Evolutionary conservation across 2,113 vertebrate species (phyloP), one percentile per base, ranked within the genome.

Genomic region (Alectura lathami): DNA sequence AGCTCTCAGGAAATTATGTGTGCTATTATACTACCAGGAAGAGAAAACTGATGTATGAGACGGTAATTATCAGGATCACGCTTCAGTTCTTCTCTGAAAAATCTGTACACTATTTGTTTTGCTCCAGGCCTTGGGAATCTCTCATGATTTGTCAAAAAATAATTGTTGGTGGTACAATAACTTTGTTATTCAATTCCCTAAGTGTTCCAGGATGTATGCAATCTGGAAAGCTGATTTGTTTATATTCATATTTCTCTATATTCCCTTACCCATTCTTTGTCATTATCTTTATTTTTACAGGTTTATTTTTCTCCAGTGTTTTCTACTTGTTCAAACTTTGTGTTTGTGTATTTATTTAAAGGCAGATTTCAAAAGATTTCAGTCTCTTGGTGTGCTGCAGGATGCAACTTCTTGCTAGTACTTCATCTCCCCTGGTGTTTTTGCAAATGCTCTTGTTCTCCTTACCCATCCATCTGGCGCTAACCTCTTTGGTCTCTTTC

Each of bases 71-170:
- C 26, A 1, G 88, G 70, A 90, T 96, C 59, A 69, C 3, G 56
- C 88, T 89, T 85, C 89, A 83, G 76, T 74, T 92, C 78, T 84
- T 67, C 73, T 72, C 83, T 94, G 80, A 94, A 95, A 92, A 96
- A 91, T 42, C 38, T 89, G 74, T 73, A 76, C 67, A 91, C 57
- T 94, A 79, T 94, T 95, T 96, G 70, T 78, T 95, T 96, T 96
- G 84, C 93, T 95, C 15, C 91, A 95, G 94, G 94, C 96, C 80
- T 77, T 84, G 77, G 91, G 91, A 96, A 94, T 96, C 94, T 95
- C 95, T 53, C 67, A 92, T 95, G 95, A 89, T 92, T 96, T 95
- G 94, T 95, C 91, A 95, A 89, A 96, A 95, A 95, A 91, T 83
- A 95, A 84, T 87, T 93, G 86, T 82, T 93, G 74, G 66, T 93